Evolutionary conservation across 2,888 invertebrate species (phyloP), one percentile per base, ranked within the genome.

Genomic region (Theretra japonica): DNA sequence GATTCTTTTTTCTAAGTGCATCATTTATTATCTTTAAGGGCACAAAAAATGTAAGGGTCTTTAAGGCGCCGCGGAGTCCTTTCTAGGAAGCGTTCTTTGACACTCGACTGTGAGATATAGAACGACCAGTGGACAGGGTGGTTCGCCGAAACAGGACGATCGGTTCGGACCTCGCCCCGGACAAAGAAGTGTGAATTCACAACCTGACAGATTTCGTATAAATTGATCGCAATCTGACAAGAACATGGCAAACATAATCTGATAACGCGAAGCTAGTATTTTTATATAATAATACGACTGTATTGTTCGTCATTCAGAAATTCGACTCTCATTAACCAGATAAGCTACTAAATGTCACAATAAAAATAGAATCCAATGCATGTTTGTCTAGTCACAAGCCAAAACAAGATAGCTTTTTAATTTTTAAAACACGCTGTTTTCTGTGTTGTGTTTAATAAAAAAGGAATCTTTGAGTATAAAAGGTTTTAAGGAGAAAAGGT

Each of bases 21-120:
- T 94, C 93, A 93, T 94, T 94, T 94, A 94, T 94, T 94, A 94
- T 94, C 90, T 93, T 90, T 90, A 88, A 88, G 86, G 86, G 87
- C 85, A 92, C 90, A 93, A 94, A 93, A 93, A 93, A 92, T 83
- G 75, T 76, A 82, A 84, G 88, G 91, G 88, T 87, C 90, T 89
- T 78, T 88, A 93, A 93, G 93, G 94, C 92, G 93, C 93, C 93
- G 94, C 94, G 83, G 86, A 84, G 89, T 84, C 90, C 93, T 87
- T 94, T 94, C 94, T 90, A 89, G 90, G 94, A 94, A 94, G 86
- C 86, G 87, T 82, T 81, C 83, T 94, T 93, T 94, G 94, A 93
- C 94, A 94, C 89, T 89, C 89, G 87, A 86, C 88, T 89, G 92
- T 90, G 89, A 93, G 91, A 93, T 92, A 89, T 89, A 89, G 90